phyloP scores from a whole-genome alignment of 53 echinoderm and acorn worm species.

The Hippasteria phrygiana region DNA sequence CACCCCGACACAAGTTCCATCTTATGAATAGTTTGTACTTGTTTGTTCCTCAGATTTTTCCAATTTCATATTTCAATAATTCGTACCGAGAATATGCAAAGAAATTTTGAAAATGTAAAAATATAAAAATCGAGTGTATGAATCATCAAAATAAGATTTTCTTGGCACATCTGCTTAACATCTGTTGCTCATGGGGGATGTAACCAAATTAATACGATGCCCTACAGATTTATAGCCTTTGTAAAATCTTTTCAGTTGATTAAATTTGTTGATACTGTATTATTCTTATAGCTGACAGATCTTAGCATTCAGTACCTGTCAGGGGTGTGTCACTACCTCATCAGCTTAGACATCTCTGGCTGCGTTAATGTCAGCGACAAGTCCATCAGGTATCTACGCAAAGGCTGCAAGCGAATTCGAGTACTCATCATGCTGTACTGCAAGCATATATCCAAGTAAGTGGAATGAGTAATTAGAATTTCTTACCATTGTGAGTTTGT shows the following conservation, averaged over 20 bases:
- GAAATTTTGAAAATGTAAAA: too few relatives aligned
- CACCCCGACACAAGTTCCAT: too few relatives aligned
- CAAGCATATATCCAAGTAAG: constrained; percentile 91
- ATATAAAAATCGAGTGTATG: too few relatives aligned
- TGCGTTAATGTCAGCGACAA: constrained; percentile 88
- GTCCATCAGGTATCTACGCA: constrained; percentile 93
- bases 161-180: too few relatives aligned
- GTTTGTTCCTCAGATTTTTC: too few relatives aligned
- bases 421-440: constrained; percentile 94
- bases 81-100: too few relatives aligned
- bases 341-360: constrained; percentile 91
- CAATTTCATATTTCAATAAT: too few relatives aligned
- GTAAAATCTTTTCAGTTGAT: not conserved
- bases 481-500: too few relatives aligned
- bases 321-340: constrained; percentile 94
- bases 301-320: constrained; percentile 94
- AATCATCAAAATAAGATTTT: too few relatives aligned
- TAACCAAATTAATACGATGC: too few relatives aligned
- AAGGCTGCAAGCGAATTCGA: constrained; percentile 87
- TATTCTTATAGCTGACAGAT: constrained; percentile 78
- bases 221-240: not conserved
- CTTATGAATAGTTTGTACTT: too few relatives aligned
- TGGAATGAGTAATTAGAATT: not conserved
- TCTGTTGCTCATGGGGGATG: too few relatives aligned
- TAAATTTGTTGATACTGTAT: not conserved